A percentile compares a stretch with the other conserved stretches of the same genome.
Evolutionary conservation across 2,113 vertebrate species (phyloP).

Genomic region (Rutilus rutilus): DNA sequence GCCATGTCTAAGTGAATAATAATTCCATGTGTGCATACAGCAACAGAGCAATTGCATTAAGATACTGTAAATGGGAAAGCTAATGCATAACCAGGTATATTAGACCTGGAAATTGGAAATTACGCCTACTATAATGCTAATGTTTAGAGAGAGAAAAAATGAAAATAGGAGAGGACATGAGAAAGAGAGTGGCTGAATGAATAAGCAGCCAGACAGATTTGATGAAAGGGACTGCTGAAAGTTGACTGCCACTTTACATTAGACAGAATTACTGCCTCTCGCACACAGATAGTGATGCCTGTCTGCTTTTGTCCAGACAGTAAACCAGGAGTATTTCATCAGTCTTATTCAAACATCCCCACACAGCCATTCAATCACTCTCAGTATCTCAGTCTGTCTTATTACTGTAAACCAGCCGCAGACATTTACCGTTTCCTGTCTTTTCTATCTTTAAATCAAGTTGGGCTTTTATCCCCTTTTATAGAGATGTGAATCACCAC

Average conservation of each 20-base stretch:
- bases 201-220: slow-evolving; percentile 11
- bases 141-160: neutral
- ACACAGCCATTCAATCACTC: neutral
- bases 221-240: neutral
- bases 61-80: neutral
- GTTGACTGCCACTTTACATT: slow-evolving; percentile 15
- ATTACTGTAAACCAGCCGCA: slow-evolving; percentile 12
- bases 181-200: neutral
- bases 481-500: neutral
- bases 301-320: slow-evolving; percentile 15
- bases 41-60: neutral
- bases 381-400: neutral
- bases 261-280: slow-evolving; percentile 14
- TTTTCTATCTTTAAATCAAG: slow-evolving; percentile 20
- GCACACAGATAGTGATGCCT: neutral
- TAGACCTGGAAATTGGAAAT: neutral
- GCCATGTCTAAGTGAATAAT: neutral
- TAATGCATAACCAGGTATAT: neutral
- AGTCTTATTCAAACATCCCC: slow-evolving; percentile 12
- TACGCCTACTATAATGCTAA: neutral
- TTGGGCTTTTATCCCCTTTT: neutral
- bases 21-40: neutral
- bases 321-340: slow-evolving; percentile 23
- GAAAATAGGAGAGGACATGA: neutral
- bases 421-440: neutral